Percentiles rank a stretch among this genome's conserved stretches.
These are phyloP conservation scores for Sarcophaga variegata DNA, from an alignment of 2,888 invertebrate species.

Conservation along the genomic window DNA sequence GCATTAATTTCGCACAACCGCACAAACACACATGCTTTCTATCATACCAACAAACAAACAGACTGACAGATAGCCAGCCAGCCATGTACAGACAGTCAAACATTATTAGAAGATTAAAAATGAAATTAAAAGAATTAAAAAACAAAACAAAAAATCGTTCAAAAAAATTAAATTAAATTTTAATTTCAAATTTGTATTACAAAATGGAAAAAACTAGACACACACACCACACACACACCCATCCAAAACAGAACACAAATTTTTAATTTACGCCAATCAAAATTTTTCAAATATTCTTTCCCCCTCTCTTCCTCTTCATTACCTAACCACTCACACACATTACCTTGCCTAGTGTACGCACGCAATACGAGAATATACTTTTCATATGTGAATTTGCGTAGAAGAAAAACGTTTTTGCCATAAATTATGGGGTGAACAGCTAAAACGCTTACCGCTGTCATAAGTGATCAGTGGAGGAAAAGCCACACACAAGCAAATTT, in stretches of 20 bases:
- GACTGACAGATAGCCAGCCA: too few species aligned
- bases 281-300: conserved; percentile 63
- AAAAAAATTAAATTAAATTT: neutral
- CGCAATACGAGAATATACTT: neutral
- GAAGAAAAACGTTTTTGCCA: conserved; percentile 64
- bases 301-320: neutral
- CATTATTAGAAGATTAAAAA: conserved; percentile 50
- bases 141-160: neutral
- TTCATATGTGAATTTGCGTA: neutral
- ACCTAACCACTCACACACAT: neutral
- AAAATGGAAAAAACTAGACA: conserved; percentile 3
- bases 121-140: neutral
- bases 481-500: conserved; percentile 42
- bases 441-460: conserved; percentile 69
- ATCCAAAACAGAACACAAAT: neutral
- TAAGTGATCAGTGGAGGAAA: conserved; percentile 67
- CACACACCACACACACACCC: neutral
- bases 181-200: conserved; percentile 24
- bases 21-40: neutral
- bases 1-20: conserved; percentile 57
- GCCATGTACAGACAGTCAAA: conserved; percentile 30
- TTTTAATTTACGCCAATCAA: conserved; percentile 64
- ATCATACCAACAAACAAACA: neutral
- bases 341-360: neutral
- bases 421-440: conserved; percentile 66